Evolutionary conservation across 1,140 invertebrate genomes (phyloP), one percentile per base, ranked within the genome.

Genomic region (Ceratosolen fusciceps): DNA sequence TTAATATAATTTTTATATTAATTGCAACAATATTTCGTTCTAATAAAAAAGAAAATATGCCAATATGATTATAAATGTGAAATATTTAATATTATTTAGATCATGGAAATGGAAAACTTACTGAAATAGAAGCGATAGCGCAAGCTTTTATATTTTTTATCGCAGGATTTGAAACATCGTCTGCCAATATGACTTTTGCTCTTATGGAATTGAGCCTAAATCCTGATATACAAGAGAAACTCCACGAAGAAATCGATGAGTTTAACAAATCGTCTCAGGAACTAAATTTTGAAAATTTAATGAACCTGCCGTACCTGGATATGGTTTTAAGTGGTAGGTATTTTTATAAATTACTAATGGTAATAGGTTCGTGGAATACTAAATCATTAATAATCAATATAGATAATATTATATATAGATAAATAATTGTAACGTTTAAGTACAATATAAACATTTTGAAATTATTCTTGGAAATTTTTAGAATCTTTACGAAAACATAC

Each of bases 401-500:
- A n/a, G n/a, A n/a, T n/a, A n/a, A n/a, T n/a, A n/a, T n/a, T n/a
- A 16, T 54, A 12, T 54, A 21, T 54, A 16, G 52, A 56, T 19
- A 10, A 21, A 56, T 10, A 21, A 56, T 56, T 56, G 5, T 56
- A 4, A 10, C 52, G n/a, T n/a, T 19, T 21, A 12, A 24, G n/a
- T 21, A 12, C 14, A 56, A 56, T 26, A 12, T 60, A 3, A 26
- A 29, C 3, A 60, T 26, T 26, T 60, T 26, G 7, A 24, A 21
- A 12, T 60, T 29, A 29, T 54, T 54, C 3, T 56, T 74, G 29
- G n/a, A 31, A 31, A 9, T 26, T 56, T 79, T 24, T 71, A 89
- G 88, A 90, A 80, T 89, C 90, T 14, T 80, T 92, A 43, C 81
- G 91, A 7, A 88, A 90, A 72, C 91, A 90, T 84, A 90, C 91